Evolutionary conservation across 2,888 invertebrate genomes (phyloP).

Genomic region (Phragmatobia fuliginosa): DNA sequence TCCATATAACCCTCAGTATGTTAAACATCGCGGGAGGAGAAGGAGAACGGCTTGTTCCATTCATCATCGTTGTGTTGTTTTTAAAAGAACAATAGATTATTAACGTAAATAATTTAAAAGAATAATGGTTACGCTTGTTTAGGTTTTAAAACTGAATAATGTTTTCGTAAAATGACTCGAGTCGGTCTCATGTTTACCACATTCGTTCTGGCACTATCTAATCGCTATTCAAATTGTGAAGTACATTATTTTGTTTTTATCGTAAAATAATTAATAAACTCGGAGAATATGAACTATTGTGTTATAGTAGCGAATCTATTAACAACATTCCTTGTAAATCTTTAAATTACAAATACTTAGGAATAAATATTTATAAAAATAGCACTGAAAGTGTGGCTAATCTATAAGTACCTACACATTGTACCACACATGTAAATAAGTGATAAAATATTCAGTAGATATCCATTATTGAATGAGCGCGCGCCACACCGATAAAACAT

Average conservation of each 20-base stretch:
- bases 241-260: background rate
- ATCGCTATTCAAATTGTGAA: background rate
- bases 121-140: background rate
- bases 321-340: background rate
- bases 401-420: background rate
- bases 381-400: background rate
- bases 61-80: background rate
- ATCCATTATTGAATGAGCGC: background rate
- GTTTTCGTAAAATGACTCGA: background rate
- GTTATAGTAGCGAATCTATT: background rate
- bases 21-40: no score
- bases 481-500: background rate
- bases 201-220: background rate
- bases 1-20: no score
- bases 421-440: background rate
- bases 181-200: background rate
- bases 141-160: background rate
- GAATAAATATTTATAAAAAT: background rate
- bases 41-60: background rate
- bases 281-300: background rate
- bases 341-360: background rate
- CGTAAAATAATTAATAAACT: background rate
- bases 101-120: constrained; percentile 2
- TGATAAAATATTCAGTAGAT: constrained; percentile 1
- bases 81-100: constrained; percentile 2